Conservation (phyloP, 1,140 invertebrate species). For the Caerostris darwini region DNA sequence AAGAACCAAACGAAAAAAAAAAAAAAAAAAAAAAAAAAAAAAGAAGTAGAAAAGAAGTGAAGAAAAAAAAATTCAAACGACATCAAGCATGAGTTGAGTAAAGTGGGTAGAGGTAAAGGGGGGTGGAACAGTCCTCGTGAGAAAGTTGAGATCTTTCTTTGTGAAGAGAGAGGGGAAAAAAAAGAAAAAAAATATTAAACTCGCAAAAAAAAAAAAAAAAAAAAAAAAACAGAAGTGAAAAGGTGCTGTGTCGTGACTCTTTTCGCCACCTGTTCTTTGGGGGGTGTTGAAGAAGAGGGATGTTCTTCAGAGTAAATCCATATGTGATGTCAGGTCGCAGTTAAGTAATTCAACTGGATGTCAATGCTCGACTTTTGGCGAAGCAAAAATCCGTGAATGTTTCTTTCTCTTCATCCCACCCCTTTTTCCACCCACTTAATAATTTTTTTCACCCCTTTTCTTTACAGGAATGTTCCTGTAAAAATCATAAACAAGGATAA, state of each 20-base stretch:
- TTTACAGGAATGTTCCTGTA: neutral
- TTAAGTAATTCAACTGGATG: slow-evolving; percentile 53
- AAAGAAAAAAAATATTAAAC: slow-evolving; percentile 25
- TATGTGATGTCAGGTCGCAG: slow-evolving; percentile 31
- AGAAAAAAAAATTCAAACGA: slow-evolving; percentile 10
- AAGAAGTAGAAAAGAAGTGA: neutral
- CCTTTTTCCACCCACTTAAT: neutral
- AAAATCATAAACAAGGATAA: neutral
- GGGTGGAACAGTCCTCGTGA: neutral
- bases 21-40: neutral
- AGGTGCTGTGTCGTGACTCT: slow-evolving; percentile 66
- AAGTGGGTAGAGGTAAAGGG: neutral
- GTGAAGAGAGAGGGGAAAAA: slow-evolving; percentile 20
- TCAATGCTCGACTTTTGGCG: slow-evolving; percentile 39
- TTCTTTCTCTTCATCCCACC: neutral
- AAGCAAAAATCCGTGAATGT: slow-evolving; percentile 26
- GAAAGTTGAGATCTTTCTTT: slow-evolving; percentile 54
- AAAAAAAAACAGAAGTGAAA: slow-evolving; percentile 41
- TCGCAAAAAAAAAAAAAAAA: slow-evolving; percentile 21
- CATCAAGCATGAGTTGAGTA: neutral
- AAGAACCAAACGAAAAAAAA: neutral
- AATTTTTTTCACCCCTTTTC: neutral
- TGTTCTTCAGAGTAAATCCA: slow-evolving; percentile 28
- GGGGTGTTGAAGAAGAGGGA: neutral
- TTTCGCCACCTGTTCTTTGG: slow-evolving; percentile 54